Conservation (phyloP, 2,888 invertebrate genomes). For the Brassicogethes aeneus region DNA sequence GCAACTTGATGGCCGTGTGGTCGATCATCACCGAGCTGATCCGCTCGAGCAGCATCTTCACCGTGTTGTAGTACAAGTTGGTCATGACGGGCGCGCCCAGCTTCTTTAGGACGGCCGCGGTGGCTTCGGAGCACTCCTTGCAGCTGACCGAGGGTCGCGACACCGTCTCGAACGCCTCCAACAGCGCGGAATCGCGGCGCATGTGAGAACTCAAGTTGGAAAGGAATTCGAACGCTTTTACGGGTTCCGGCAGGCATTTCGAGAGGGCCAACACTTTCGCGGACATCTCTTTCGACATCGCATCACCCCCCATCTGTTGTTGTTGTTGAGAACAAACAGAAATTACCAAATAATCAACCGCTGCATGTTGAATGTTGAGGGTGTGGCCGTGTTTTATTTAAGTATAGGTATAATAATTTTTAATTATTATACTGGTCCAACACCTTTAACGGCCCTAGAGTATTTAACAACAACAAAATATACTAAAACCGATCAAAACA, state of each 20-base stretch:
- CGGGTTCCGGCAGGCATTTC: constrained; percentile 83
- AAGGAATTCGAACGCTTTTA: constrained; percentile 83
- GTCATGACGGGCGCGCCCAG: constrained; percentile 92
- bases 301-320: too few species aligned
- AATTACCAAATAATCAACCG: too few species aligned
- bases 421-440: too few species aligned
- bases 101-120: constrained; percentile 80
- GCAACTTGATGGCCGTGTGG: constrained; percentile 71
- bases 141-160: constrained; percentile 86
- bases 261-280: constrained; percentile 59
- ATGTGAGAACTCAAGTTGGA: constrained; percentile 74
- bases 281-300: constrained; percentile 65
- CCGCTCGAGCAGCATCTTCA: constrained; percentile 89
- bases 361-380: too few species aligned
- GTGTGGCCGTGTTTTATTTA: too few species aligned
- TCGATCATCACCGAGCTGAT: constrained; percentile 96
- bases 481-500: too few species aligned
- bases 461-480: too few species aligned
- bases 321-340: too few species aligned
- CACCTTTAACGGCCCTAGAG: too few species aligned
- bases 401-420: too few species aligned
- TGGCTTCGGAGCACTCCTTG: constrained; percentile 88
- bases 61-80: constrained; percentile 90
- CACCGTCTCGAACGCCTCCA: constrained; percentile 80
- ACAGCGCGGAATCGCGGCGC: constrained; percentile 57